Evolutionary conservation across 2,888 invertebrate genomes (phyloP).

Genomic region (Harpalus rubripes): DNA sequence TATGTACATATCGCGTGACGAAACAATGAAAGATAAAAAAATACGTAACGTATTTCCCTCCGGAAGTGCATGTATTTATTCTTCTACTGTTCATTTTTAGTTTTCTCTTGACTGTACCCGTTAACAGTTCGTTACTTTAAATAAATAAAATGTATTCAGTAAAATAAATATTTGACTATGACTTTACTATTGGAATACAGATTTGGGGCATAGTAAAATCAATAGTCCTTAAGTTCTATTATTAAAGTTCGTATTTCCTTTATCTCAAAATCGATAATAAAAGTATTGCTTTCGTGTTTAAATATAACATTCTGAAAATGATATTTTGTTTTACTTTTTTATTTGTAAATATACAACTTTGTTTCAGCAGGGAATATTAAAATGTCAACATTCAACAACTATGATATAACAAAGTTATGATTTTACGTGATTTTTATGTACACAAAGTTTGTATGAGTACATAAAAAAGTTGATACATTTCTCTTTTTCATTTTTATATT

Average conservation of each 20-base stretch:
- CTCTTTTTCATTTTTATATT: too few relatives aligned
- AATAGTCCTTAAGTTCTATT: neutral
- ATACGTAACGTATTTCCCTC: conserved; percentile 27
- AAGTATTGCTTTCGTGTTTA: neutral
- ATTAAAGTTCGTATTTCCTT: neutral
- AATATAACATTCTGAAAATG: neutral
- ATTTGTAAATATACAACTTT: neutral
- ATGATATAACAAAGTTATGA: neutral
- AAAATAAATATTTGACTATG: neutral
- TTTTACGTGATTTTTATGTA: neutral
- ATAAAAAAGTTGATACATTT: neutral
- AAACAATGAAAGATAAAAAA: conserved; percentile 2
- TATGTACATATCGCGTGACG: conserved; percentile 46
- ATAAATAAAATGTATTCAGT: neutral
- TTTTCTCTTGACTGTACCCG: too few relatives aligned
- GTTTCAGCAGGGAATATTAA: neutral
- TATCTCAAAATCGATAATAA: neutral
- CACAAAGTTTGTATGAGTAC: neutral
- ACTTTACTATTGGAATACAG: neutral
- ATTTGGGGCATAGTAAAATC: neutral
- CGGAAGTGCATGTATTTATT: conserved; percentile 24
- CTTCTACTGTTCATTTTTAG: neutral
- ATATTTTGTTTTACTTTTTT: neutral
- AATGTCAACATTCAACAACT: neutral
- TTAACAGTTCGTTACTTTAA: conserved; percentile 7